Percentiles rank a stretch among this genome's conserved stretches.
phyloP scores from a whole-genome alignment of 2,113 vertebrate genomes.

The Scomber colias region DNA sequence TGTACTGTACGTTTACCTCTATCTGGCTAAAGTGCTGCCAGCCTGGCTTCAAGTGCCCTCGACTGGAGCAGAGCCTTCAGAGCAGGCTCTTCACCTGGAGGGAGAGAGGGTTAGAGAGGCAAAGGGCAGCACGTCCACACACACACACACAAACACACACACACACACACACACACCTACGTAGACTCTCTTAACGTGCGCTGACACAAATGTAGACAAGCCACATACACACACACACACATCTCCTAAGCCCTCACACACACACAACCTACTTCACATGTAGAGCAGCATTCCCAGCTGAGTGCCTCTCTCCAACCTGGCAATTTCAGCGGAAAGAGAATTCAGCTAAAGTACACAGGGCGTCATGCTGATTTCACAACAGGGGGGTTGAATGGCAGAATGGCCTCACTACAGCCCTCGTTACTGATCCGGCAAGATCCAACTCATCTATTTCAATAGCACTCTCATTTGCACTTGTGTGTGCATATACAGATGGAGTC shows the following conservation, averaged over 20 bases:
- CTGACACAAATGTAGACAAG: constrained; percentile 58
- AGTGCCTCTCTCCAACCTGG: constrained; percentile 77
- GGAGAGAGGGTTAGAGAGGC: constrained; percentile 61
- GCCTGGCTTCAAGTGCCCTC: constrained; percentile 71
- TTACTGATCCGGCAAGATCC: constrained; percentile 70
- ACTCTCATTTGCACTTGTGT: constrained; percentile 53
- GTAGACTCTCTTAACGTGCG: constrained; percentile 11
- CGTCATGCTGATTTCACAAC: constrained; percentile 71
- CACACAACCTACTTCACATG: constrained; percentile 76
- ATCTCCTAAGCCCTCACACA: constrained; percentile 38
- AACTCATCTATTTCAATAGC: constrained; percentile 69
- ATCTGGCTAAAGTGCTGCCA: constrained; percentile 65
- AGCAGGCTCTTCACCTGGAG: constrained; percentile 78
- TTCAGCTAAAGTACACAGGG: constrained; percentile 77
- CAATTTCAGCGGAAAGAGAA: constrained; percentile 77
- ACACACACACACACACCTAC: constrained; percentile 54
- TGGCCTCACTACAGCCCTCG: constrained; percentile 68
- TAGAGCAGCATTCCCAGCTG: constrained; percentile 78
- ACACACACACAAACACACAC: constrained; percentile 39
- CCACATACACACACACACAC: constrained; percentile 45
- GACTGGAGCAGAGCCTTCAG: constrained; percentile 71
- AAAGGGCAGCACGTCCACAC: constrained; percentile 51
- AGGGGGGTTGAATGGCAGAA: constrained; percentile 68
- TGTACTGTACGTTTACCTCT: constrained; percentile 58
- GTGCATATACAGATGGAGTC: constrained; percentile 27